Conservation (phyloP, 2,888 invertebrate species). For the Gibbula magus region DNA sequence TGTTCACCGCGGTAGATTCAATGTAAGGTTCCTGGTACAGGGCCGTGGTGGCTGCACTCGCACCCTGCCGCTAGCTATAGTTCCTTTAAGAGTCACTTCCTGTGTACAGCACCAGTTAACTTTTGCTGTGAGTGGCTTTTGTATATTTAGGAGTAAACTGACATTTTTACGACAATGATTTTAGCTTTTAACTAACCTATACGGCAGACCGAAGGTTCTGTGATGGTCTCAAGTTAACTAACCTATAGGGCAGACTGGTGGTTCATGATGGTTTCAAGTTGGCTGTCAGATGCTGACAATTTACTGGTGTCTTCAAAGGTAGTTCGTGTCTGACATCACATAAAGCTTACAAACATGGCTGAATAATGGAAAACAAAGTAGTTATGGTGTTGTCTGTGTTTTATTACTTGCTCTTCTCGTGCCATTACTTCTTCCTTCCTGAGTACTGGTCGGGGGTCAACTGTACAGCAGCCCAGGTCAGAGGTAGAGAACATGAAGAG, state of each 20-base stretch:
- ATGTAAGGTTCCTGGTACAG: too few relatives aligned
- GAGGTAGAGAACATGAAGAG: too few relatives aligned
- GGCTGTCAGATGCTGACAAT: background rate
- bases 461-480: too few relatives aligned
- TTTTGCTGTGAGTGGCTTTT: background rate
- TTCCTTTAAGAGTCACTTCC: too few relatives aligned
- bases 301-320: slow-evolving; percentile 9
- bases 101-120: too few relatives aligned
- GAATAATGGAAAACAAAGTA: slow-evolving; percentile 12
- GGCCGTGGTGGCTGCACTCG: too few relatives aligned
- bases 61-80: too few relatives aligned
- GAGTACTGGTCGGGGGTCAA: background rate
- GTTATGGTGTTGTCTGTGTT: background rate
- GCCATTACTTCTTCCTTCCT: background rate
- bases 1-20: too few relatives aligned
- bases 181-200: background rate
- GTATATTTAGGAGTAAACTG: slow-evolving; percentile 6
- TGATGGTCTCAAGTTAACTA: background rate
- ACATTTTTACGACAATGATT: slow-evolving; percentile 7
- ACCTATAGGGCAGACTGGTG: too few relatives aligned
- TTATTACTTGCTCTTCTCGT: background rate
- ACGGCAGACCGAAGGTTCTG: too few relatives aligned
- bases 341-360: slow-evolving; percentile 13
- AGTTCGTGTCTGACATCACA: slow-evolving; percentile 5
- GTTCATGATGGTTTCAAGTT: background rate